Base-by-base conservation (phyloP, 2,797 vertebrate genomes). In the Leucoraja ocellata region DNA sequence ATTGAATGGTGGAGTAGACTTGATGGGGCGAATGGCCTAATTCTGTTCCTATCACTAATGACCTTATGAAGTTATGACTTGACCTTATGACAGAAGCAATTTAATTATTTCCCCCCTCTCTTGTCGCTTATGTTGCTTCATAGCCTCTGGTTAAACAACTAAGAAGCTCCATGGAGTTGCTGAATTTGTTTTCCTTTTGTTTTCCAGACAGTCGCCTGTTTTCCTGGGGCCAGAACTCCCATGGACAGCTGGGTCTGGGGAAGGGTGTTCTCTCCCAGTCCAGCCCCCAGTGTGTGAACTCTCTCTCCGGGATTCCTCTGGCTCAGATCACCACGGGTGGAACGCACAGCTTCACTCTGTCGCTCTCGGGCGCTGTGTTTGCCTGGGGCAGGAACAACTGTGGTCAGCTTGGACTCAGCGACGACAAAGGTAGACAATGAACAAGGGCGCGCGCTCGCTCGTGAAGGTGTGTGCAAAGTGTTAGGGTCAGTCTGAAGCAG, bases 341-440 rank as follows among this genome's bases (percentile, higher is more conserved):
- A 94, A 97, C 97, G 94, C 98, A 98, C 96, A 98, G 98, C 95
- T 98, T 98, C 93, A 97, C 97, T 93, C 95, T 98, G 36, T 98
- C 98, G 61, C 95, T 98, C 94, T 98, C 98, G 0, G 98, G 98
- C 94, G 98, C 97, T 10, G 98, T 98, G 32, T 98, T 98, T 93
- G 97, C 96, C 91, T 98, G 98, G 98, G 98, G 98, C 61, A 98
- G 96, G 94, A 98, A 98, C 96, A 96, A 96, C 94, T 97, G 97
- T 4, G 98, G 98, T 84, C 98, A 98, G 93, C 96, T 98, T 94
- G 98, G 98, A 68, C 96, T 98, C 54, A 98, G 97, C 95, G 98
- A 98, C 93, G 97, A 97, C 94, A 96, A 96, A 97, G 98, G 98
- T 98, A 96, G 73, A 23, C 36, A n/a, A 28, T 91, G 39, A 74